phyloP scores from a whole-genome alignment of 2,113 vertebrate species.

The Cyrtonyx montezumae region DNA sequence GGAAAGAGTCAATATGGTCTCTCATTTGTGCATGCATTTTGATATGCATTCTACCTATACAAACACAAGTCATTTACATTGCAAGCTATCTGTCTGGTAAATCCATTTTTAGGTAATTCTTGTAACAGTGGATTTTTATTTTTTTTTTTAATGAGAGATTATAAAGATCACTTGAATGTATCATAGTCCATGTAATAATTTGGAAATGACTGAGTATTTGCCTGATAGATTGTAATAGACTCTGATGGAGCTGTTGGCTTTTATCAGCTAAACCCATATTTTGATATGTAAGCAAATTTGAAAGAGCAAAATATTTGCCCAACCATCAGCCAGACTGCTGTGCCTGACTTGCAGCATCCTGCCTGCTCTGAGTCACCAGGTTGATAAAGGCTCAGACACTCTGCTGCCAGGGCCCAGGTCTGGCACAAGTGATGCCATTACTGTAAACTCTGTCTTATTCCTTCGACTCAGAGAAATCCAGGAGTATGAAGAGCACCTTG shows the following conservation, averaged over 20 bases:
- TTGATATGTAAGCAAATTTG: constrained; percentile 65
- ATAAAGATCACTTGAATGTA: constrained; percentile 53
- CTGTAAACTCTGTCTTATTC: neutral
- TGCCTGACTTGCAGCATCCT: neutral
- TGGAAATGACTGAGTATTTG: constrained; percentile 63
- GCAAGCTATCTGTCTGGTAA: constrained; percentile 56
- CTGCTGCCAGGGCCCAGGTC: neutral
- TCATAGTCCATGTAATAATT: constrained; percentile 41
- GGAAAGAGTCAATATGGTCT: constrained; percentile 58
- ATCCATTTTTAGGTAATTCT: constrained; percentile 64
- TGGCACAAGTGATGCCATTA: neutral
- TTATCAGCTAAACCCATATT: constrained; percentile 67
- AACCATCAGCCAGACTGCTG: constrained; percentile 2
- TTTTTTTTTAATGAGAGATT: constrained; percentile 46
- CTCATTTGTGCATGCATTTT: constrained; percentile 60
- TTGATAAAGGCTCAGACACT: neutral
- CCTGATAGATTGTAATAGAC: constrained; percentile 44
- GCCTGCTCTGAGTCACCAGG: neutral
- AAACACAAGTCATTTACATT: constrained; percentile 61
- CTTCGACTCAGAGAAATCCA: neutral
- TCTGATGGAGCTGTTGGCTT: constrained; percentile 58
- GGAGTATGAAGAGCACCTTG: neutral
- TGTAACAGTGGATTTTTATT: neutral
- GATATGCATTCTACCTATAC: constrained; percentile 50
- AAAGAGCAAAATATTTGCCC: constrained; percentile 65